Evolutionary conservation across 1,140 invertebrate genomes (phyloP).

Genomic region (Chionoecetes opilio): DNA sequence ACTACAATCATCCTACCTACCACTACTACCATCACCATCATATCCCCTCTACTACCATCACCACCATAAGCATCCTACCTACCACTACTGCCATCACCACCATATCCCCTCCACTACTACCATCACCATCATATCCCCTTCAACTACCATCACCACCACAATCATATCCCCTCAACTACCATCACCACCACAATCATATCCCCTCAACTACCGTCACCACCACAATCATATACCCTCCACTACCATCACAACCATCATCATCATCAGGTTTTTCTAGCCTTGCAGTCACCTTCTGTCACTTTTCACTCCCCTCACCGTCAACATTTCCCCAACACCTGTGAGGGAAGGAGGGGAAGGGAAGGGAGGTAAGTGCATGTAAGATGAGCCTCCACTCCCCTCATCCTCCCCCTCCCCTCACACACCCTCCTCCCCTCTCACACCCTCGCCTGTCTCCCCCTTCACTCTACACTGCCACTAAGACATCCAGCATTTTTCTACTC

Average conservation of each 20-base stretch:
- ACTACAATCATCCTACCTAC: background rate
- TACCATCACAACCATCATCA: background rate
- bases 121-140: no score
- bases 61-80: background rate
- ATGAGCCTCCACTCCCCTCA: background rate
- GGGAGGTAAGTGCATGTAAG: background rate
- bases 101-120: no score
- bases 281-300: background rate
- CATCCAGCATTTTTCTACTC: conserved; percentile 8
- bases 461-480: conserved; percentile 41
- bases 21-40: background rate
- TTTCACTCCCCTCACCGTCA: background rate
- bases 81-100: no score
- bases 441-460: background rate
- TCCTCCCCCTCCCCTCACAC: no score
- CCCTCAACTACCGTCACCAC: no score
- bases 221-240: no score
- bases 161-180: background rate
- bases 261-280: no score
- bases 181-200: background rate
- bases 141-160: conserved; percentile 17
- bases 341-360: conserved; percentile 36
- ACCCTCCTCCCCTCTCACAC: background rate
- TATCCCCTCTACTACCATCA: background rate
- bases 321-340: background rate